A percentile compares a stretch with the other conserved stretches of the same genome.
These are phyloP conservation scores for Nyctereutes procyonoides DNA, from an alignment of 2,113 vertebrate species.

Conservation along the genomic window DNA sequence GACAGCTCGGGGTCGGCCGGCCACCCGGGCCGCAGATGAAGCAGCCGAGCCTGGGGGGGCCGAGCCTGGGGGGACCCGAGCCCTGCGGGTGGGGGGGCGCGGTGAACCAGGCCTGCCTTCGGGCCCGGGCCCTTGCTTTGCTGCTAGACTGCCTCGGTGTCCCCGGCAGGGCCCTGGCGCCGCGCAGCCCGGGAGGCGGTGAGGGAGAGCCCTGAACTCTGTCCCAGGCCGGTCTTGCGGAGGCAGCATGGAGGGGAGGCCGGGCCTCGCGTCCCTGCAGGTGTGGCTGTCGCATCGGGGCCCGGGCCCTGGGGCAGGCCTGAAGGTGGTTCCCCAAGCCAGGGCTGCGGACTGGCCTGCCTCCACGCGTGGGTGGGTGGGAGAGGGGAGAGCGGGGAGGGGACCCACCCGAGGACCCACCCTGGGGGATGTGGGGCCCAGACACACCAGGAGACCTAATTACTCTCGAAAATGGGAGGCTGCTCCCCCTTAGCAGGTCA, in stretches of 20 bases:
- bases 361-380: not conserved
- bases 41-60: too few relatives aligned
- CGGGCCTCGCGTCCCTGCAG: not conserved
- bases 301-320: not conserved
- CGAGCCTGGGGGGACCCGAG: too few relatives aligned
- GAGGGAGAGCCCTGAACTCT: not conserved
- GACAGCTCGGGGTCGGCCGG: too few relatives aligned
- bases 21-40: too few relatives aligned
- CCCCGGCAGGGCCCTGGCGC: not conserved
- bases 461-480: constrained; percentile 39
- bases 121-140: not conserved
- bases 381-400: not conserved
- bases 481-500: constrained; percentile 70
- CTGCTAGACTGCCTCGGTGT: not conserved
- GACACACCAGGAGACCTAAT: constrained; percentile 64
- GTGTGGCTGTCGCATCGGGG: not conserved
- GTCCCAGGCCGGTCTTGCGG: not conserved
- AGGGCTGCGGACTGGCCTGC: not conserved
- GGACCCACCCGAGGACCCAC: not conserved
- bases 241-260: not conserved
- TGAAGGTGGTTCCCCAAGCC: too few relatives aligned
- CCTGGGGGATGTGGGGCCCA: not conserved
- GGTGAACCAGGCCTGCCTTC: not conserved
- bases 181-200: not conserved
- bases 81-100: too few relatives aligned